Evolutionary conservation across 2,888 invertebrate species (phyloP).

Genomic region (Lithodes maja): DNA sequence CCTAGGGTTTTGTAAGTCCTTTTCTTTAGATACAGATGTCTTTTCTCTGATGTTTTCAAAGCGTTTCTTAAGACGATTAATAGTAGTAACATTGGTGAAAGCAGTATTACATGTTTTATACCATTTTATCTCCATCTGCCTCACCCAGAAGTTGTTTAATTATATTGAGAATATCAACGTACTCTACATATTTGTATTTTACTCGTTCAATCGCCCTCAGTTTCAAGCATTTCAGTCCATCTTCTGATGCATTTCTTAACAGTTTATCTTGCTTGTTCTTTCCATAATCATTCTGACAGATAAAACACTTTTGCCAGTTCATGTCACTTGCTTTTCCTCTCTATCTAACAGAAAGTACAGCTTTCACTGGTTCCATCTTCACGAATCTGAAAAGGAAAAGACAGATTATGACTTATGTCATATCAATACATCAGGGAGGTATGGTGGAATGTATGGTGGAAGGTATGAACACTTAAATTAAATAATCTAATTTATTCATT

Average conservation of each 20-base stretch:
- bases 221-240: neutral
- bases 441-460: no score
- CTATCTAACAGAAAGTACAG: neutral
- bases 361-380: neutral
- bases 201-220: neutral
- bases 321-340: neutral
- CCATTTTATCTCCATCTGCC: neutral
- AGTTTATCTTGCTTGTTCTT: neutral
- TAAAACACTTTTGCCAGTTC: neutral
- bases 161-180: neutral
- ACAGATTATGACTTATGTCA: neutral
- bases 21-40: neutral
- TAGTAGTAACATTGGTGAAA: neutral
- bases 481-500: no score
- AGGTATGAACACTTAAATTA: no score
- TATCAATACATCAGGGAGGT: no score
- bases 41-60: neutral
- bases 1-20: neutral
- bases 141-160: neutral
- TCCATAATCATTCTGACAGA: neutral
- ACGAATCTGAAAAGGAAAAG: neutral
- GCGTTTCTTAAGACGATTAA: neutral
- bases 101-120: neutral
- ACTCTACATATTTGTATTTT: neutral
- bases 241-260: neutral